Conservation (phyloP, 2,888 invertebrate genomes). For the Tineola bisselliella region DNA sequence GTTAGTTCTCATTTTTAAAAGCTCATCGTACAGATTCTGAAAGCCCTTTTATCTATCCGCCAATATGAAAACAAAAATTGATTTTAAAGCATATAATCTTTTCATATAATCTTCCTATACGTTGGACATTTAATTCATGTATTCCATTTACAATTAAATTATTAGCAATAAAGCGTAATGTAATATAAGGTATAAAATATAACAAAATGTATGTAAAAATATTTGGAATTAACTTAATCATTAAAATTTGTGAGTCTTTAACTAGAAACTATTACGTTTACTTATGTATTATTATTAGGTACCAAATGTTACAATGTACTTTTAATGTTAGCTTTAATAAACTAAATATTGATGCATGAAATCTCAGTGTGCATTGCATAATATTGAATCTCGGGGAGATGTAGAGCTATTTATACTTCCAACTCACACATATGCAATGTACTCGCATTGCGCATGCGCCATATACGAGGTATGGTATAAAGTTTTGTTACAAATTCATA, state of each 20-base stretch:
- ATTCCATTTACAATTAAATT: too few species aligned
- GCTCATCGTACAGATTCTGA: neutral
- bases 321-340: slow-evolving; percentile 24
- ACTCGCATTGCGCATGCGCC: slow-evolving; percentile 27
- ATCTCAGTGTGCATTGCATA: slow-evolving; percentile 38
- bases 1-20: slow-evolving; percentile 40
- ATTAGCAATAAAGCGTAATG: too few species aligned
- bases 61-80: slow-evolving; percentile 12
- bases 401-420: slow-evolving; percentile 29
- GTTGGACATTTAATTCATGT: too few species aligned
- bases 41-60: slow-evolving; percentile 14
- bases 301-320: too few species aligned
- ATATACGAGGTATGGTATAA: neutral
- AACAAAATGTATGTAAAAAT: too few species aligned
- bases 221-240: too few species aligned
- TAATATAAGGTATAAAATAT: too few species aligned
- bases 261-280: slow-evolving; percentile 21
- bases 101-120: too few species aligned
- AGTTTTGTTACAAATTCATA: neutral
- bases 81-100: too few species aligned
- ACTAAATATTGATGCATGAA: slow-evolving; percentile 15
- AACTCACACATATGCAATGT: slow-evolving; percentile 19
- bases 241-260: too few species aligned
- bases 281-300: too few species aligned
- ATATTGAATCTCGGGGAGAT: slow-evolving; percentile 36